Conservation (phyloP, 2,888 invertebrate genomes). For the Caenorhabditis parvicauda region DNA sequence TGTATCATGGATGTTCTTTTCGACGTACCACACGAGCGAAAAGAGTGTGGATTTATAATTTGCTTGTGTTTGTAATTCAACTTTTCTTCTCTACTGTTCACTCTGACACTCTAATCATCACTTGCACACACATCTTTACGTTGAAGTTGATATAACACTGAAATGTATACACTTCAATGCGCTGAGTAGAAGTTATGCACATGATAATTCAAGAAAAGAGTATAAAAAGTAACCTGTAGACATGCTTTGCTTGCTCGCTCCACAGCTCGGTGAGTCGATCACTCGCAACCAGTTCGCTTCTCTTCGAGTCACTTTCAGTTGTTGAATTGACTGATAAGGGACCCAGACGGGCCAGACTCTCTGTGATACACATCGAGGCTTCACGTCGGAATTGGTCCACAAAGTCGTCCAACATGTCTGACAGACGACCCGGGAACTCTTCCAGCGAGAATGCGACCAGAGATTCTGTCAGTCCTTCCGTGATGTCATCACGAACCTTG, state of each 20-base stretch:
- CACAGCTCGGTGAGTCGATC: constrained; percentile 28
- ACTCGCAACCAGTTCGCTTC: constrained; percentile 28
- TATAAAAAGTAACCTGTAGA: constrained; percentile 14
- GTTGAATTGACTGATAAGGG: neutral
- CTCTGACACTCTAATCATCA: too few relatives aligned
- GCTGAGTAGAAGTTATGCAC: neutral
- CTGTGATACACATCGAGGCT: constrained; percentile 16
- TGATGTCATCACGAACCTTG: constrained; percentile 11
- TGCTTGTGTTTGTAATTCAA: too few relatives aligned
- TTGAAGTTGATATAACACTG: too few relatives aligned
- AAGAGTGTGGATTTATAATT: too few relatives aligned
- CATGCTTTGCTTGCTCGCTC: constrained; percentile 25
- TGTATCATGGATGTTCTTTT: too few relatives aligned
- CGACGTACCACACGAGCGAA: too few relatives aligned
- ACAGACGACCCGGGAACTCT: constrained; percentile 14
- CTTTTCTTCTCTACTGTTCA: too few relatives aligned
- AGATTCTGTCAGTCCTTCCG: constrained; percentile 10
- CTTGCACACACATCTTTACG: too few relatives aligned
- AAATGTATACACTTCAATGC: neutral
- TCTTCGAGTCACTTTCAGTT: constrained; percentile 12
- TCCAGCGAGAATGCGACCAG: constrained; percentile 10
- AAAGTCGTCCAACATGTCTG: constrained; percentile 27
- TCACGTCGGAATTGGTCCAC: constrained; percentile 30
- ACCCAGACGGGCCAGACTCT: constrained; percentile 19
- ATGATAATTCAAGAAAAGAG: neutral